Evolutionary conservation across 37 sponge, comb jelly and placozoan species (phyloP), one percentile per base, ranked within the genome.

Genomic region (Corticium candelabrum): DNA sequence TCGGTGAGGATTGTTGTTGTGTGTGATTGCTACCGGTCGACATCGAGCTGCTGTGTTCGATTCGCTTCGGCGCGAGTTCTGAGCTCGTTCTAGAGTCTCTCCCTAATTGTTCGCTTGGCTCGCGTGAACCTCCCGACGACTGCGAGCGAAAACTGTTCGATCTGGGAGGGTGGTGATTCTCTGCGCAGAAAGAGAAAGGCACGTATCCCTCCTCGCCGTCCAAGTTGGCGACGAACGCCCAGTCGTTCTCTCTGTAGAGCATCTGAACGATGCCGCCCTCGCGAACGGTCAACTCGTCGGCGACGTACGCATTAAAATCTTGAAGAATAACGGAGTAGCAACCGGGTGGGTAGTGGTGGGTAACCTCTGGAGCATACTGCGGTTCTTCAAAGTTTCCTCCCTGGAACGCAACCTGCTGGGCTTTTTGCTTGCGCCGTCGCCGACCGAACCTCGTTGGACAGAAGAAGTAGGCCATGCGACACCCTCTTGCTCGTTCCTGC

Each of bases 171-270:
- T n/a, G n/a, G n/a, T n/a, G n/a, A 27, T 50, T 11, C 40, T 68
- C 41, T 27, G 57, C 77, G 77, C 77, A 76, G 29, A 29, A 76
- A 11, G 77, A 35, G 40, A 40, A 76, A 21, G 77, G 77, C 29
- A 76, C 57, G 67, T 68, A 76, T 11, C 77, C 77, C 29, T 76
- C 57, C 30, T 67, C 57, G 7, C 77, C 77, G 21, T 76, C 67
- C 21, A 15, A 68, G 67, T 40, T 67, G 41, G 27, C 21, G 30
- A 76, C 77, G 67, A 40, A 76, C 7, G 67, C 77, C 77, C 77
- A 76, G 32, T 35, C 57, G 21, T 76, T 76, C 5, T 5, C 77
- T 11, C 57, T 57, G 32, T 76, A 35, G 5, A 76, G 68, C 27
- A 76, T 40, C 21, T 40, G 41, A 7, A 76, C 57, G 77, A 76